Conservation (phyloP, 2,113 vertebrate genomes). For the Python bivittatus region DNA sequence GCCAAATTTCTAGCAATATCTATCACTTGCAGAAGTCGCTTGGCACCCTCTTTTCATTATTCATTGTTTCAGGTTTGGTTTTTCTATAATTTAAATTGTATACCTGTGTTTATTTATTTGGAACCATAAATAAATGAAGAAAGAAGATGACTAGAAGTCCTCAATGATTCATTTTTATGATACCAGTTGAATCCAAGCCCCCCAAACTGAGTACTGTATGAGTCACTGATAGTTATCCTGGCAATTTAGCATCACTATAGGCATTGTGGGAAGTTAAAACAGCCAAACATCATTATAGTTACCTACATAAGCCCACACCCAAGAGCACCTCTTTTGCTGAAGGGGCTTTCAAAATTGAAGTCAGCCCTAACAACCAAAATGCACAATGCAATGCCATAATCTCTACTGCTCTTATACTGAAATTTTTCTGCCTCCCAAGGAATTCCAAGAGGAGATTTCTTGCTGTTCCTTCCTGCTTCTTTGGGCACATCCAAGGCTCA, state of each 20-base stretch:
- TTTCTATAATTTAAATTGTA: not conserved
- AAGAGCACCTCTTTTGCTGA: not conserved
- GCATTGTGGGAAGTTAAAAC: not conserved
- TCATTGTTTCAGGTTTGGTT: not conserved
- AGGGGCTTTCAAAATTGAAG: not conserved
- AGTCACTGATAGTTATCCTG: not conserved
- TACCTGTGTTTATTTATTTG: not conserved
- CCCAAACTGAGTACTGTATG: not conserved
- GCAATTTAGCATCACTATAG: not conserved
- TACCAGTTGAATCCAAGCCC: not conserved
- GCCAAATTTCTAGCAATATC: not conserved
- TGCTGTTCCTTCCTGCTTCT: not conserved
- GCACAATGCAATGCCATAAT: not conserved
- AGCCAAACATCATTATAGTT: not conserved
- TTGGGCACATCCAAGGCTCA: not conserved
- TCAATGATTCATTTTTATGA: not conserved
- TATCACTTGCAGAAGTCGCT: not conserved
- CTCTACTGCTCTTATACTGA: not conserved
- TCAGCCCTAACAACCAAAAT: not conserved
- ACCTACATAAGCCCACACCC: not conserved
- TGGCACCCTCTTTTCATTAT: not conserved
- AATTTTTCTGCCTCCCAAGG: too few species aligned
- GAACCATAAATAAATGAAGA: not conserved
- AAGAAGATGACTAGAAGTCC: not conserved
- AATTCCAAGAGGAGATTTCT: not conserved